Conservation (phyloP, 2,888 invertebrate genomes). For the Hipparchia sbordonii region DNA sequence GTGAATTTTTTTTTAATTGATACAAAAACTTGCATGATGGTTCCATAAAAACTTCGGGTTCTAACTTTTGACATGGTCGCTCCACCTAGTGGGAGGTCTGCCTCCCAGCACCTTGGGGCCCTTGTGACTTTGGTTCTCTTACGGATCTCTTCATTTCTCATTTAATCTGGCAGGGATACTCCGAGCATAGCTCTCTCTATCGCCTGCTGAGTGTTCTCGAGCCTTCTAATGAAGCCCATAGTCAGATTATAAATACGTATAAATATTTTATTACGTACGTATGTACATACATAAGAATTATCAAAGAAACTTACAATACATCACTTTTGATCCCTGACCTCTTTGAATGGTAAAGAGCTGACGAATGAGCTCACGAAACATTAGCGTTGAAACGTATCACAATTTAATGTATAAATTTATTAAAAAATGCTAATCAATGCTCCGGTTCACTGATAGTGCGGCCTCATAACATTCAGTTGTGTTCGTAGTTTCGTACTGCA, state of each 20-base stretch:
- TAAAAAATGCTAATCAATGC: slow-evolving; percentile 67
- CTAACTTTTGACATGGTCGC: no score
- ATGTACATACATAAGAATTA: background rate
- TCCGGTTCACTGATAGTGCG: slow-evolving; percentile 60
- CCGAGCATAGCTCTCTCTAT: no score
- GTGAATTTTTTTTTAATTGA: no score
- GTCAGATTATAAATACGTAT: background rate
- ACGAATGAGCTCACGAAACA: slow-evolving; percentile 46
- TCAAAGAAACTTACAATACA: slow-evolving; percentile 5
- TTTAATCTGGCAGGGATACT: no score
- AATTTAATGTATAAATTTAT: slow-evolving; percentile 41
- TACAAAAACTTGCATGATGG: no score
- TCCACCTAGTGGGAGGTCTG: no score
- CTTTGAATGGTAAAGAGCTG: slow-evolving; percentile 28
- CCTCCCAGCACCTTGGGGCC: no score
- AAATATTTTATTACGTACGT: background rate
- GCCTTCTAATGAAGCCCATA: no score
- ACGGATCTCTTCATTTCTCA: no score
- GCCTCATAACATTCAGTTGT: slow-evolving; percentile 64
- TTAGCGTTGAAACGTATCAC: slow-evolving; percentile 53
- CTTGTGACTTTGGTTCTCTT: no score
- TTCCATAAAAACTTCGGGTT: no score
- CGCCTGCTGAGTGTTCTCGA: no score
- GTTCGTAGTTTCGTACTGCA: slow-evolving; percentile 20
- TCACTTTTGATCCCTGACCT: slow-evolving; percentile 52